A percentile compares a stretch with the other conserved stretches of the same genome.
Conservation (phyloP, 1,140 invertebrate genomes). For the Hypsibius dujardini region DNA sequence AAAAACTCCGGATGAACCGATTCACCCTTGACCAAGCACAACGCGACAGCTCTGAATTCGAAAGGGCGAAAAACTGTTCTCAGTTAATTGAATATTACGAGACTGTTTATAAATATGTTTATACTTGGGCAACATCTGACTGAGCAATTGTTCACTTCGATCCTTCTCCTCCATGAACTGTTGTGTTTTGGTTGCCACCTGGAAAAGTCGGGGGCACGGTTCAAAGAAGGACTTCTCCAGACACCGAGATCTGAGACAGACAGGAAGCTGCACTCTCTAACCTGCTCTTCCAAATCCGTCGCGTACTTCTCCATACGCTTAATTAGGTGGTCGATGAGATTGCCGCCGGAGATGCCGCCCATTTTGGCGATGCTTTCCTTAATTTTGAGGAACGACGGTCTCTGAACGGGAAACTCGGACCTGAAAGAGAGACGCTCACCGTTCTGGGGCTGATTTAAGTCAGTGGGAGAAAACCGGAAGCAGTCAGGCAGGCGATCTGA, state of each 20-base stretch:
- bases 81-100: no score
- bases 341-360: slow-evolving; percentile 38
- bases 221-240: no score
- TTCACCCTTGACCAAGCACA: not conserved
- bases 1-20: slow-evolving; percentile 31
- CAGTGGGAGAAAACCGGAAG: no score
- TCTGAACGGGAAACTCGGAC: not conserved
- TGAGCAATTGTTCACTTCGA: slow-evolving; percentile 71
- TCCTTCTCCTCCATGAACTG: slow-evolving; percentile 86
- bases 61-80: not conserved
- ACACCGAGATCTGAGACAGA: no score
- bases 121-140: slow-evolving; percentile 76
- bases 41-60: not conserved
- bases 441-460: no score
- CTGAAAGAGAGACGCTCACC: no score
- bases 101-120: slow-evolving; percentile 22
- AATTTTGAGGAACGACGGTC: not conserved
- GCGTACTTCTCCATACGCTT: slow-evolving; percentile 71
- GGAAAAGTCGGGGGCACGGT: no score
- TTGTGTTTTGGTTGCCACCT: slow-evolving; percentile 47
- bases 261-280: slow-evolving; percentile 50
- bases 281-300: slow-evolving; percentile 61
- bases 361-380: not conserved
- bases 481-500: no score
- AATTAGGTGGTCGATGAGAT: slow-evolving; percentile 63